A percentile compares a stretch with the other conserved stretches of the same genome.
Evolutionary conservation across 2,888 invertebrate species (phyloP).

Genomic region (Stenotaenia linearis): DNA sequence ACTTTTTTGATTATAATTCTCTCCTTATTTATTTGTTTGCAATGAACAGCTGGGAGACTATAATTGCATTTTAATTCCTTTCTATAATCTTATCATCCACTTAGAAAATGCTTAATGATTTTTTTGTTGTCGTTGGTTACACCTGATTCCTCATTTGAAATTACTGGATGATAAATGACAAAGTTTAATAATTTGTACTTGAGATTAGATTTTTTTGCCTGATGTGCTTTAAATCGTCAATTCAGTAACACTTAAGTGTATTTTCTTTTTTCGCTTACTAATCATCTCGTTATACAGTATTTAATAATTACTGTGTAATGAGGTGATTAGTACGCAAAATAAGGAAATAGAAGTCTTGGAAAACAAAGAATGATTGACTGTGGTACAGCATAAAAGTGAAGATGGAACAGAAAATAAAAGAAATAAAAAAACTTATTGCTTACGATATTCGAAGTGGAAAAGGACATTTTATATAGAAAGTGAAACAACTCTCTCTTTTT

Average conservation of each 20-base stretch:
- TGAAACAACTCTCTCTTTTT: no score
- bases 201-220: neutral
- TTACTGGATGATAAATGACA: neutral
- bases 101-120: neutral
- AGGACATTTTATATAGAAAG: no score
- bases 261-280: no score
- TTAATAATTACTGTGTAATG: no score
- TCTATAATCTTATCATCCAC: constrained; percentile 1
- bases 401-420: no score
- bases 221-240: neutral
- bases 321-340: no score
- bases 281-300: no score
- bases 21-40: neutral
- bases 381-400: no score
- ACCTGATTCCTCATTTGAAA: neutral
- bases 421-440: no score
- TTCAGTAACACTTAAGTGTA: neutral
- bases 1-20: neutral
- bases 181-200: neutral
- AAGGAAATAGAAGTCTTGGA: no score
- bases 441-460: no score
- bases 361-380: no score
- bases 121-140: neutral
- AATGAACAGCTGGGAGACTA: neutral
- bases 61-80: neutral